Conservation (phyloP, 2,797 vertebrate species). For the Sternotherus odoratus region DNA sequence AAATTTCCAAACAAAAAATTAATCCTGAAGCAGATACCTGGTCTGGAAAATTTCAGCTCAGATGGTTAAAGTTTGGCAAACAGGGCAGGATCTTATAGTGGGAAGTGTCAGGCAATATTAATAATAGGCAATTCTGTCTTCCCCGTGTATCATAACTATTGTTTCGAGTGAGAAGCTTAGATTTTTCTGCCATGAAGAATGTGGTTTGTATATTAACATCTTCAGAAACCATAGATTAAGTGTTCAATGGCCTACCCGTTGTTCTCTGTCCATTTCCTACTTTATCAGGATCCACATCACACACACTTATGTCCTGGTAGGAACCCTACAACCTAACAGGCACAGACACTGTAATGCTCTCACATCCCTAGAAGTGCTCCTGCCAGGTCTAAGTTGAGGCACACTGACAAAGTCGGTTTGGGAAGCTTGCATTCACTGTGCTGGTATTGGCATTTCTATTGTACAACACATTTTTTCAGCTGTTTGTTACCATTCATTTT, state of each 20-base stretch:
- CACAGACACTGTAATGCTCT: not conserved
- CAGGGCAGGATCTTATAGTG: not conserved
- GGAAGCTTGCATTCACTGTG: not conserved
- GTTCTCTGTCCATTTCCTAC: not conserved
- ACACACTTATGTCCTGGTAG: not conserved
- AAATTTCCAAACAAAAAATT: not conserved
- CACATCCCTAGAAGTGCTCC: not conserved
- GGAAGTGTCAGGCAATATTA: not conserved
- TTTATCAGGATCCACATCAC: not conserved
- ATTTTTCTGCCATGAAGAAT: not conserved
- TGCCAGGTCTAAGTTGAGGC: not conserved
- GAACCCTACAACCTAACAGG: not conserved
- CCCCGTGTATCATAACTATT: not conserved
- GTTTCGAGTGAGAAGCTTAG: not conserved
- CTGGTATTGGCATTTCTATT: not conserved
- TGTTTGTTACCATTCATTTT: not conserved
- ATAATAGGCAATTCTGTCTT: not conserved
- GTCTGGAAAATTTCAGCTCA: not conserved
- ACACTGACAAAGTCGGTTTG: not conserved
- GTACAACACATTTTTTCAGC: slow-evolving; percentile 2
- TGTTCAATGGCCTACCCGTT: not conserved
- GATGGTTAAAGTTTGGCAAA: not conserved
- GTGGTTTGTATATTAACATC: not conserved
- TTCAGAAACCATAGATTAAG: not conserved
- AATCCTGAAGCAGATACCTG: not conserved